Base-by-base conservation (phyloP, 2,888 invertebrate genomes). In the Drosophila rellima region DNA sequence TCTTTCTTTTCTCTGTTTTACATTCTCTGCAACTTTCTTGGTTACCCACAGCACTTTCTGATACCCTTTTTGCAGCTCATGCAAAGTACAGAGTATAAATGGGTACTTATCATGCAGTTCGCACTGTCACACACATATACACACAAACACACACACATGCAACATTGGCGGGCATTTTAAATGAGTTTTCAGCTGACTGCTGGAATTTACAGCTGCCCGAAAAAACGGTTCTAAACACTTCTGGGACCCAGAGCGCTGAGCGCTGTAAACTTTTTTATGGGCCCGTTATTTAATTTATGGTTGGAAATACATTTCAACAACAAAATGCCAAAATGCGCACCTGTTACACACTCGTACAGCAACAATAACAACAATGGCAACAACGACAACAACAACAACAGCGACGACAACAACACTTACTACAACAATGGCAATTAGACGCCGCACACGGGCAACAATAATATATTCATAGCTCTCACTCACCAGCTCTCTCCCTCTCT, bases 271-370 rank as follows among this genome's bases (percentile, higher is more conserved):
- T 84, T 83, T 77, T 88, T 88, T 81, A 81, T 81, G 87, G 79
- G 75, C 70, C 75, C 70, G 76, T 87, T 84, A 84, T 88, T 84
- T 89, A 84, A 84, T 84, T 84, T 88, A 84, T 84, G 89, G 82
- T 65, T 71, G 40, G 23, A 70, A 88, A 88, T 88, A 86, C 68
- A 74, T 83, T 83, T 75, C 73, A 75, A 68, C 84, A 68, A 75
- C 82, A 78, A 75, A 82, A 64, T 66, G 57, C 70, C 70, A 45
- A 64, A 65, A 50, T 51, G 63, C 69, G 86, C 82, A 88, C 82
- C 82, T 82, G 82, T 82, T 88, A 82, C 82, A 71, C 86, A 63
- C 48, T 62, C 56, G 42, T 61, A 40, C 47, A 42, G 20, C 55
- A 50, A 39, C 57, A 68, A 26, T 2, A 65, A 11, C 45, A 57